A percentile compares a stretch with the other conserved stretches of the same genome.
Conservation (phyloP, 2,797 vertebrate genomes). For the Hippoglossus hippoglossus region DNA sequence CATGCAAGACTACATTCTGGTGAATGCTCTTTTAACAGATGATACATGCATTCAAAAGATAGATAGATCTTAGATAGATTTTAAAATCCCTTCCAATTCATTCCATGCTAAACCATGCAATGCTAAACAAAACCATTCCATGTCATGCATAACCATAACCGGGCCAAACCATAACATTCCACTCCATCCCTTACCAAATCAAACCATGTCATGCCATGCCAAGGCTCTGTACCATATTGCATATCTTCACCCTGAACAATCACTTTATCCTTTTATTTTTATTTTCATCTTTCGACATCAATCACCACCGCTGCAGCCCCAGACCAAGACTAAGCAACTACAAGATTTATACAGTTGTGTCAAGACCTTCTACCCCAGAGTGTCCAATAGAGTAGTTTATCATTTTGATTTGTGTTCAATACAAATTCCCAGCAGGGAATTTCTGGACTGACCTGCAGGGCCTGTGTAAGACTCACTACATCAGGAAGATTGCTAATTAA, state of each 20-base stretch:
- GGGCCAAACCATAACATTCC: no score
- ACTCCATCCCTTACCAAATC: no score
- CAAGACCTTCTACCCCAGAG: constrained; percentile 11
- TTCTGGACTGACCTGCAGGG: constrained; percentile 1
- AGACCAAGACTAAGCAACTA: background rate
- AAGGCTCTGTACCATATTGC: no score
- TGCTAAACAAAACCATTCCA: no score
- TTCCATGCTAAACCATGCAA: no score
- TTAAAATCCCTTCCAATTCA: background rate
- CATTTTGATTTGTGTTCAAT: constrained; percentile 15
- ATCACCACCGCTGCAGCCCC: background rate
- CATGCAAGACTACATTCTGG: background rate
- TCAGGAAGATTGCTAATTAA: background rate
- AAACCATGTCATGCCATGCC: no score
- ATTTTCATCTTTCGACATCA: constrained; percentile 9
- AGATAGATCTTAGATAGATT: background rate
- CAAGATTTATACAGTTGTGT: constrained; percentile 25
- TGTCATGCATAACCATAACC: no score
- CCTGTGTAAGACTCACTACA: background rate
- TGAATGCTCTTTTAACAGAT: background rate
- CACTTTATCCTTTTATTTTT: background rate
- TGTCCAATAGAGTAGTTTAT: constrained; percentile 12
- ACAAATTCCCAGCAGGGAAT: constrained; percentile 11
- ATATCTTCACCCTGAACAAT: no score
- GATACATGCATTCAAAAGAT: background rate